A percentile compares a stretch with the other conserved stretches of the same genome.
phyloP scores from a whole-genome alignment of 1,140 invertebrate species.

The Pachyrhynchus sulphureomaculatus region DNA sequence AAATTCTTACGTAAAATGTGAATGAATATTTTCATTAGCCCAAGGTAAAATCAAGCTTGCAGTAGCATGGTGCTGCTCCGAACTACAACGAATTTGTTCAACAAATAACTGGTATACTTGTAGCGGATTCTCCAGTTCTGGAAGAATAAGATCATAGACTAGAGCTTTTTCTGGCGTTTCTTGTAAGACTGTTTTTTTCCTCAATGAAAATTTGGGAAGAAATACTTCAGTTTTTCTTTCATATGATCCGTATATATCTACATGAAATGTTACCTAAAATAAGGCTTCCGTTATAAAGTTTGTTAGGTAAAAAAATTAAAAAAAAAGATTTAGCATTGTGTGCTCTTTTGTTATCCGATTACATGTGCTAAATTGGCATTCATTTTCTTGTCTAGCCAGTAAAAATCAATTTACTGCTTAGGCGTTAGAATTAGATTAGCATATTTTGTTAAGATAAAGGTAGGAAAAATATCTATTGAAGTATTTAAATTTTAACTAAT shows the following conservation, averaged over 20 bases:
- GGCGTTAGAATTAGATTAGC: too few species aligned
- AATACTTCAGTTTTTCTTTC: slow-evolving; percentile 58
- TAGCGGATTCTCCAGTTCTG: slow-evolving; percentile 58
- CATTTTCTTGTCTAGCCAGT: too few species aligned
- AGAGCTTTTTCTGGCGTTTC: slow-evolving; percentile 58
- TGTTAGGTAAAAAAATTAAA: too few species aligned
- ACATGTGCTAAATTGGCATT: too few species aligned
- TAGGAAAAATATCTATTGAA: too few species aligned
- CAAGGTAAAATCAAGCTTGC: slow-evolving; percentile 65
- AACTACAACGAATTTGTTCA: slow-evolving; percentile 55
- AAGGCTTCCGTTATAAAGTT: too few species aligned
- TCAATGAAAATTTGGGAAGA: slow-evolving; percentile 54
- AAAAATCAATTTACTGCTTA: too few species aligned
- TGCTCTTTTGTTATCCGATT: too few species aligned
- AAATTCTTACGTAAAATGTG: slow-evolving; percentile 59
- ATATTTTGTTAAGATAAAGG: too few species aligned
- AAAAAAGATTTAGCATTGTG: too few species aligned
- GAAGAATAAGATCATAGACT: slow-evolving; percentile 61
- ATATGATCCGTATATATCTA: slow-evolving; percentile 63
- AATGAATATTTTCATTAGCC: slow-evolving; percentile 62
- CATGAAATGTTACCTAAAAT: slow-evolving; percentile 61
- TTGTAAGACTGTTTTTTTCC: slow-evolving; percentile 48
- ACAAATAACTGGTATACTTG: slow-evolving; percentile 62
- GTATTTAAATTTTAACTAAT: too few species aligned
- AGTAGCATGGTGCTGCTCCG: slow-evolving; percentile 56